Conservation (phyloP, 1,140 invertebrate genomes). For the Chymomyza costata region DNA sequence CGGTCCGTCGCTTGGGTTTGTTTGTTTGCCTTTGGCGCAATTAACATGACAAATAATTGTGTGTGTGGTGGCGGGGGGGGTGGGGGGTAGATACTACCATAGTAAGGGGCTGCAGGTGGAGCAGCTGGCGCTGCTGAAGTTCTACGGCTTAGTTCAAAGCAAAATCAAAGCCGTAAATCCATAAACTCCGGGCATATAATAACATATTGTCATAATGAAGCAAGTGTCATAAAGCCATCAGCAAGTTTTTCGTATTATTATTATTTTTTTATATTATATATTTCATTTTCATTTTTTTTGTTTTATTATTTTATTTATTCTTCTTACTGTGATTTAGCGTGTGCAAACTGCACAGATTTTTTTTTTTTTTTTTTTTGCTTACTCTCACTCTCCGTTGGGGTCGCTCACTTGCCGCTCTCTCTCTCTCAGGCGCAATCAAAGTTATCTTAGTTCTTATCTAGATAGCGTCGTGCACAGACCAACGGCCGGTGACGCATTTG, state of each 20-base stretch:
- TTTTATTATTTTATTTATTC: constrained; percentile 53
- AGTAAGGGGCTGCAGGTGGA: not conserved
- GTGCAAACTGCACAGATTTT: constrained; percentile 59
- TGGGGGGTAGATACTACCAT: no score
- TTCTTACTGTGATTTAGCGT: constrained; percentile 17
- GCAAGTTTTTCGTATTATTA: no score
- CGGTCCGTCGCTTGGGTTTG: constrained; percentile 16
- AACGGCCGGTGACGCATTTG: constrained; percentile 61
- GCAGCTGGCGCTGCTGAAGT: constrained; percentile 6
- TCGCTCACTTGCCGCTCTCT: no score
- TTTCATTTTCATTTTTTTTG: no score
- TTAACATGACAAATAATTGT: constrained; percentile 32
- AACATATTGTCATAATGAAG: constrained; percentile 11
- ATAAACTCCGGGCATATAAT: constrained; percentile 35
- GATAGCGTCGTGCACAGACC: constrained; percentile 42
- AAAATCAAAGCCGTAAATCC: constrained; percentile 61
- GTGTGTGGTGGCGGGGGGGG: not conserved
- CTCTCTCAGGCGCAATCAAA: constrained; percentile 18
- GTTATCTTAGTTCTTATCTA: constrained; percentile 60
- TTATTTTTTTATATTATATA: no score
- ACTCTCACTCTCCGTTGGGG: no score
- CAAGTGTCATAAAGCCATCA: no score
- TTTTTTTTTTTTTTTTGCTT: no score
- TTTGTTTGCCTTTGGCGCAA: no score
- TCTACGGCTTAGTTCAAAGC: constrained; percentile 46